A percentile compares a stretch with the other conserved stretches of the same genome.
phyloP scores from a whole-genome alignment of 1,140 invertebrate species.

The Sinella curviseta region DNA sequence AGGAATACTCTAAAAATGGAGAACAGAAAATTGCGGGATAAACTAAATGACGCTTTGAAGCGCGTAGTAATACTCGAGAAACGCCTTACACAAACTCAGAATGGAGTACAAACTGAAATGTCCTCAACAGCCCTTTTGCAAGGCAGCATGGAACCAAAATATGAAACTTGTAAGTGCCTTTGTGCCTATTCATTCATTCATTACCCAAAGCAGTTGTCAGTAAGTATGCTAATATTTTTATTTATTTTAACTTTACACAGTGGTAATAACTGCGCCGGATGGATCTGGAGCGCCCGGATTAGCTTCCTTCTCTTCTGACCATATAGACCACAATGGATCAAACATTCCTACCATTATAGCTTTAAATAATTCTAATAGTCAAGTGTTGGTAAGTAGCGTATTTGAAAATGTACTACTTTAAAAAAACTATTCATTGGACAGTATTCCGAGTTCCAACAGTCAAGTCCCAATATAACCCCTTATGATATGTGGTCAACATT shows the following conservation, averaged over 20 bases:
- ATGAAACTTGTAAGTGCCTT: neutral
- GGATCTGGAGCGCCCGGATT: neutral
- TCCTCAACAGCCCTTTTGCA: no score
- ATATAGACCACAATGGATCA: neutral
- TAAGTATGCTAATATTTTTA: neutral
- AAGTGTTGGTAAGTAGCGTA: conserved; percentile 23
- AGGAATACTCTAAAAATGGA: conserved; percentile 36
- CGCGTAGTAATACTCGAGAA: conserved; percentile 24
- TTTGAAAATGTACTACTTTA: no score
- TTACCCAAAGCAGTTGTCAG: no score
- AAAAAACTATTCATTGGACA: no score
- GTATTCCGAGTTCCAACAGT: no score
- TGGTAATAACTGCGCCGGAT: neutral
- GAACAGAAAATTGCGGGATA: conserved; percentile 40
- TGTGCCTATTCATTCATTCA: no score
- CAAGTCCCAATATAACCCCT: no score
- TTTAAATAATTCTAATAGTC: conserved; percentile 11
- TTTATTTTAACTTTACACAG: no score
- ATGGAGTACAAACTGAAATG: no score
- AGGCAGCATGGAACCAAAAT: neutral
- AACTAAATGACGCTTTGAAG: conserved; percentile 32
- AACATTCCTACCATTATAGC: conserved; percentile 1
- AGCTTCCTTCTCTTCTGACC: neutral
- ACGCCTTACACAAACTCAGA: neutral
- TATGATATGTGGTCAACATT: no score